Evolutionary conservation across 1,140 invertebrate species (phyloP).

Genomic region (Caenorhabditis remanei): DNA sequence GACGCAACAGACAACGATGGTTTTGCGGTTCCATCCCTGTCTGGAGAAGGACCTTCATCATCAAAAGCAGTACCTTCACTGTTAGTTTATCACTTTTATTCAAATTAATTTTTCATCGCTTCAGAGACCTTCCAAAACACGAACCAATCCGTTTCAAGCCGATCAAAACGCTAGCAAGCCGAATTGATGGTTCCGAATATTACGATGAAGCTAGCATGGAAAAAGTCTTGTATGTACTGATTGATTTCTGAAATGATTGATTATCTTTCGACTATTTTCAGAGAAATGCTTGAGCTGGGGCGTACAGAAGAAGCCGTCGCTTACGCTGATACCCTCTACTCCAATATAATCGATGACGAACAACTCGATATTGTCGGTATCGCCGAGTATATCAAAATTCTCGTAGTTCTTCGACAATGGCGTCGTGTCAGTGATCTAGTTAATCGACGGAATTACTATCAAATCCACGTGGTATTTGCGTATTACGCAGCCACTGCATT

Average conservation of each 20-base stretch:
- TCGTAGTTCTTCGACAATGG: slow-evolving; percentile 24
- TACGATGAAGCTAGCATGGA: slow-evolving; percentile 44
- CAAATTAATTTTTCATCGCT: not conserved
- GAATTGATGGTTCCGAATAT: slow-evolving; percentile 34
- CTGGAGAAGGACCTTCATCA: not conserved
- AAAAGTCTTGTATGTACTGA: not conserved
- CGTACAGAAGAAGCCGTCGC: slow-evolving; percentile 3
- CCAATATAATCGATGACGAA: slow-evolving; percentile 24
- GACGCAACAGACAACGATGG: not conserved
- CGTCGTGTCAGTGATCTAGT: slow-evolving; percentile 13
- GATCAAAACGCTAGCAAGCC: slow-evolving; percentile 17
- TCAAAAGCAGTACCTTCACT: not conserved
- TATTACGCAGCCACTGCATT: slow-evolving; percentile 26
- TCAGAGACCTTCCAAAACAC: slow-evolving; percentile 28
- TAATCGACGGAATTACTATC: slow-evolving; percentile 16
- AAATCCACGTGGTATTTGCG: slow-evolving; percentile 15
- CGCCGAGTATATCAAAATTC: slow-evolving; percentile 30
- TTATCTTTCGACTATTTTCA: not conserved
- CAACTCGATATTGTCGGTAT: slow-evolving; percentile 3
- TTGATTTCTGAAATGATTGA: not conserved
- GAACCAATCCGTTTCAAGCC: slow-evolving; percentile 4
- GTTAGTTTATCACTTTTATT: not conserved
- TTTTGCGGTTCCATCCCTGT: not conserved
- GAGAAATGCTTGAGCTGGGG: slow-evolving; percentile 28
- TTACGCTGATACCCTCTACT: slow-evolving; percentile 15